These are phyloP conservation scores for Bostrychus sinensis DNA, from an alignment of 2,113 vertebrate species.

Conservation along the genomic window DNA sequence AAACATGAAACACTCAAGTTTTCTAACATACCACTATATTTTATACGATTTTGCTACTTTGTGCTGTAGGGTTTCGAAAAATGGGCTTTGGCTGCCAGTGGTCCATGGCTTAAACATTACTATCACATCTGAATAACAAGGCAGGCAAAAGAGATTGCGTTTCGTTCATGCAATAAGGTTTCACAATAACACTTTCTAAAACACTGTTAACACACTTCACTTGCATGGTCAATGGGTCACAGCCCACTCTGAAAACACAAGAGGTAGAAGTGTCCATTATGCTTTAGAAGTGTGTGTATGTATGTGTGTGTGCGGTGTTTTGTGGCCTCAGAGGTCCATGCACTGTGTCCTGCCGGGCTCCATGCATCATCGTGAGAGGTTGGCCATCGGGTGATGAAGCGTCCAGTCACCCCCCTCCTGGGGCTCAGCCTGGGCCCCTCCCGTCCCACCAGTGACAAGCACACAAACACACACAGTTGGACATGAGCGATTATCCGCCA, in stretches of 20 bases:
- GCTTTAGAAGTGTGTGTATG: slow-evolving; percentile 20
- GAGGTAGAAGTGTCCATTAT: slow-evolving; percentile 18
- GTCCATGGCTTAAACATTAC: too few species aligned
- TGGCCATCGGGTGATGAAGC: slow-evolving; percentile 73
- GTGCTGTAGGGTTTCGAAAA: too few species aligned
- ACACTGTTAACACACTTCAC: background rate
- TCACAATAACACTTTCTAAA: background rate
- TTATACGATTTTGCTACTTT: too few species aligned
- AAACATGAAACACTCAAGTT: too few species aligned
- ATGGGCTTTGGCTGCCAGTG: too few species aligned
- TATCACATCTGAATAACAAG: background rate
- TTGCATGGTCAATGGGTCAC: background rate
- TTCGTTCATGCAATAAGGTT: background rate
- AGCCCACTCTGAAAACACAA: background rate
- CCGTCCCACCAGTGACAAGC: slow-evolving; percentile 37
- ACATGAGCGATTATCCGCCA: slow-evolving; percentile 68
- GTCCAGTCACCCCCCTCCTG: slow-evolving; percentile 67
- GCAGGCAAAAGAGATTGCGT: background rate
- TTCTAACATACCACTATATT: too few species aligned
- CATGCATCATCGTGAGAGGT: slow-evolving; percentile 77
- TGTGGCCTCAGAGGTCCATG: slow-evolving; percentile 57
- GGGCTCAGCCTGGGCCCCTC: slow-evolving; percentile 52
- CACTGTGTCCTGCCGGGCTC: slow-evolving; percentile 50
- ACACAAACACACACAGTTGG: slow-evolving; percentile 35
- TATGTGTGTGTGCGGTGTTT: slow-evolving; percentile 9